A percentile compares a stretch with the other conserved stretches of the same genome.
These are phyloP conservation scores for Pogoniulus pusillus DNA, from an alignment of 2,797 vertebrate genomes.

Conservation along the genomic window DNA sequence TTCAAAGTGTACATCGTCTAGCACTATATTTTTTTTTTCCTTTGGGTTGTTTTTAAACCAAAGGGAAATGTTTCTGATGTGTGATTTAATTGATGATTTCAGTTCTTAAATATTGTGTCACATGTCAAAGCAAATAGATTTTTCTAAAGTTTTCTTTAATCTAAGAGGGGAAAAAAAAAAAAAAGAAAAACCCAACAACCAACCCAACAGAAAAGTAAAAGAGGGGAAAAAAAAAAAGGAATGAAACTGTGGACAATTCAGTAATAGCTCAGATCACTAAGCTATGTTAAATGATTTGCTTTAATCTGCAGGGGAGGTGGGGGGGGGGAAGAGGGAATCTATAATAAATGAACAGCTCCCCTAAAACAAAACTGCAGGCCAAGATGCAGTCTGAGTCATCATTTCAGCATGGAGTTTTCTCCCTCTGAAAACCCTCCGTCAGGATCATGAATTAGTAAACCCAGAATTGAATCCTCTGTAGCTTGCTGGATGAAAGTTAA, in stretches of 20 bases:
- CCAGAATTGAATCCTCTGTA: conserved; percentile 5
- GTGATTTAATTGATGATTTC: conserved; percentile 73
- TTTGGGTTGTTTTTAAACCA: too few species aligned
- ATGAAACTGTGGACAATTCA: conserved; percentile 74
- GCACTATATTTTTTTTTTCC: conserved; percentile 63
- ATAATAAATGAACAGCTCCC: conserved; percentile 38
- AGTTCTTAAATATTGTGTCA: conserved; percentile 74
- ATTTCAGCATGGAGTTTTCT: conserved; percentile 26
- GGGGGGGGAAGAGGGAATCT: too few species aligned
- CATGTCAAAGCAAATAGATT: conserved; percentile 71
- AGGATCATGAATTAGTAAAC: conserved; percentile 62
- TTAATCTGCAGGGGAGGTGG: conserved; percentile 18
- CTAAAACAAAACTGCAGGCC: conserved; percentile 73
- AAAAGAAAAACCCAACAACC: conserved; percentile 68
- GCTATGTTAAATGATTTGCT: conserved; percentile 74
- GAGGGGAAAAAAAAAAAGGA: conserved; percentile 72
- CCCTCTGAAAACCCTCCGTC: conserved; percentile 41
- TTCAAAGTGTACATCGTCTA: conserved; percentile 70
- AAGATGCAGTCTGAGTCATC: conserved; percentile 69
- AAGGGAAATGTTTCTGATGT: conserved; percentile 73
- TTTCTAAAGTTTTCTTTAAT: conserved; percentile 75
- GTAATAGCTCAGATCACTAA: conserved; percentile 71
- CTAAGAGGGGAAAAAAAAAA: conserved; percentile 56
- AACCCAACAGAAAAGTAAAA: too few species aligned
- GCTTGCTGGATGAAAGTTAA: conserved; percentile 13